phyloP scores from a whole-genome alignment of 2,113 vertebrate species.

The Prochilodus magdalenae region DNA sequence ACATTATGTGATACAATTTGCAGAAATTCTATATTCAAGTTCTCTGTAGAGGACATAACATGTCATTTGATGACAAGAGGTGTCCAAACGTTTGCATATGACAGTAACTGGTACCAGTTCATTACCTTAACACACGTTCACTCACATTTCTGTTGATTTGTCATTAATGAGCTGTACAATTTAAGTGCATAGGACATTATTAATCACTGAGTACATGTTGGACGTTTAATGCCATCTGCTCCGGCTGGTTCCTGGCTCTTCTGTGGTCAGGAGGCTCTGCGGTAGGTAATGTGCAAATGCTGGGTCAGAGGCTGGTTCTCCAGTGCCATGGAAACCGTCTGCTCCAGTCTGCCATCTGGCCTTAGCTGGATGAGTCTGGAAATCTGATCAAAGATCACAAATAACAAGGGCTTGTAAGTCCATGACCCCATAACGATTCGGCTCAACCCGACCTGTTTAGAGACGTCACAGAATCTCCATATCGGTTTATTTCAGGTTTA shows the following conservation, averaged over 20 bases:
- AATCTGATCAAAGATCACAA: constrained; percentile 74
- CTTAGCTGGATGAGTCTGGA: constrained; percentile 88
- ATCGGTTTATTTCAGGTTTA: no score
- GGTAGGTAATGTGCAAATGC: constrained; percentile 91
- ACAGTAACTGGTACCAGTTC: no score
- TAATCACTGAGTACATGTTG: neutral
- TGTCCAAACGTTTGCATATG: no score
- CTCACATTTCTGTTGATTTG: neutral
- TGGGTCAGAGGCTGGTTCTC: constrained; percentile 88
- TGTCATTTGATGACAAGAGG: no score
- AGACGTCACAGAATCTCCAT: no score
- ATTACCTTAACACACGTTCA: neutral
- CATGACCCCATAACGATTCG: neutral
- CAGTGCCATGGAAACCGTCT: constrained; percentile 94
- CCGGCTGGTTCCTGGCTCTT: neutral
- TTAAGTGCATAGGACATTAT: neutral
- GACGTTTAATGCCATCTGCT: neutral
- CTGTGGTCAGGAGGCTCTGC: constrained; percentile 68
- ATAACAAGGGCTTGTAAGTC: neutral
- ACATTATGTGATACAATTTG: no score
- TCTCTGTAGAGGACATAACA: no score
- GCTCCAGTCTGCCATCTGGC: constrained; percentile 90
- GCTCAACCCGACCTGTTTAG: no score
- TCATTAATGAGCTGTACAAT: neutral
- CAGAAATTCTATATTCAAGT: no score